Evolutionary conservation across 2,888 invertebrate species (phyloP).

Genomic region (Drosophila paranaensis): DNA sequence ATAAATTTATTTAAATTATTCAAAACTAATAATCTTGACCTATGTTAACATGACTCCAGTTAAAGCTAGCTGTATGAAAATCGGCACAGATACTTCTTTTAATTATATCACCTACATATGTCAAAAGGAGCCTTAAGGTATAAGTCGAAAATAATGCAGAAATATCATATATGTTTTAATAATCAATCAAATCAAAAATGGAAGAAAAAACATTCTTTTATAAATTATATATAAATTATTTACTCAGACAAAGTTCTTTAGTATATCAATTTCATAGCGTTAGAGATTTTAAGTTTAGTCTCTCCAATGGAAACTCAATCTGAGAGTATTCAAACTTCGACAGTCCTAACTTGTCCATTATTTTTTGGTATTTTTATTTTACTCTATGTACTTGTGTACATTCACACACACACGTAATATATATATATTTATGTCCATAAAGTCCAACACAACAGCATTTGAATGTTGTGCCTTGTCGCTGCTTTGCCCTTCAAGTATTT

Average conservation of each 20-base stretch:
- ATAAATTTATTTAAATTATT: too few species aligned
- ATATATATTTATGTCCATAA: conserved; percentile 21
- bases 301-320: neutral
- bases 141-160: neutral
- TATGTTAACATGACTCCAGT: neutral
- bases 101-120: neutral
- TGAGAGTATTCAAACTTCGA: neutral
- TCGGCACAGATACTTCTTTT: neutral
- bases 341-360: neutral
- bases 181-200: too few species aligned
- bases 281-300: too few species aligned
- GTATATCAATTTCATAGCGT: neutral
- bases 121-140: neutral
- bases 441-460: conserved; percentile 51
- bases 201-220: too few species aligned
- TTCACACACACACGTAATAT: neutral
- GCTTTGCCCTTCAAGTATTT: conserved; percentile 77
- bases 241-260: neutral
- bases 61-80: neutral
- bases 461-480: conserved; percentile 56
- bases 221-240: too few species aligned
- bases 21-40: neutral
- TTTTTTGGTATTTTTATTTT: conserved; percentile 1
- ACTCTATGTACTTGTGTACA: conserved; percentile 22
- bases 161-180: too few species aligned